Conservation (phyloP, 2,888 invertebrate genomes). For the Galerucella calmariensis region DNA sequence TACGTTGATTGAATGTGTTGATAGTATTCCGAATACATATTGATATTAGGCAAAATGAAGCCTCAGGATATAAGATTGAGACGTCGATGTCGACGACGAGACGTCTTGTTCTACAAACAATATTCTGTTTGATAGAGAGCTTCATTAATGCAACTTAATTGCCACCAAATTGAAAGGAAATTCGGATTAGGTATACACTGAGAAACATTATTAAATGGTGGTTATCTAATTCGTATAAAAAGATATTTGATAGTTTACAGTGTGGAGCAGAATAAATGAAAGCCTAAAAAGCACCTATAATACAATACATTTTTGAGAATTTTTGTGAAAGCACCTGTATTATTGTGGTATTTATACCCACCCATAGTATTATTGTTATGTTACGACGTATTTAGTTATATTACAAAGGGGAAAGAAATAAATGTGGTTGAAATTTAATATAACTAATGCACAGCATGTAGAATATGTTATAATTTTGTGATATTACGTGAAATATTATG, state of each 20-base stretch:
- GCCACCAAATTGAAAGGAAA: too few species aligned
- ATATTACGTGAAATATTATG: neutral
- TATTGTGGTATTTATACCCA: too few species aligned
- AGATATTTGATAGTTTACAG: too few species aligned
- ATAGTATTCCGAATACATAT: conserved; percentile 15
- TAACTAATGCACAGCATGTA: neutral
- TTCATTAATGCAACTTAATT: neutral
- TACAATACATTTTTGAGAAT: too few species aligned
- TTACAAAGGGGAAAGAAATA: neutral
- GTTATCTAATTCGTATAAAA: too few species aligned
- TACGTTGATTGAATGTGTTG: conserved; percentile 21
- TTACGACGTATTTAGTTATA: too few species aligned
- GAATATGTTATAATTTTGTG: neutral
- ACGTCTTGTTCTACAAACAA: conserved; percentile 1
- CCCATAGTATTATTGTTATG: too few species aligned
- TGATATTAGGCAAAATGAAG: neutral
- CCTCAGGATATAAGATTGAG: neutral
- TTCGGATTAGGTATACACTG: too few species aligned
- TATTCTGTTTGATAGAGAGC: neutral
- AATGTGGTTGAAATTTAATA: neutral
- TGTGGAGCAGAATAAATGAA: too few species aligned
- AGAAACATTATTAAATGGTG: too few species aligned
- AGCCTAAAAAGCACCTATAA: too few species aligned
- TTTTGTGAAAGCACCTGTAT: too few species aligned
- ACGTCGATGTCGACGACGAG: neutral